Conservation (phyloP, 2,113 vertebrate genomes). For the Excalfactoria chinensis region DNA sequence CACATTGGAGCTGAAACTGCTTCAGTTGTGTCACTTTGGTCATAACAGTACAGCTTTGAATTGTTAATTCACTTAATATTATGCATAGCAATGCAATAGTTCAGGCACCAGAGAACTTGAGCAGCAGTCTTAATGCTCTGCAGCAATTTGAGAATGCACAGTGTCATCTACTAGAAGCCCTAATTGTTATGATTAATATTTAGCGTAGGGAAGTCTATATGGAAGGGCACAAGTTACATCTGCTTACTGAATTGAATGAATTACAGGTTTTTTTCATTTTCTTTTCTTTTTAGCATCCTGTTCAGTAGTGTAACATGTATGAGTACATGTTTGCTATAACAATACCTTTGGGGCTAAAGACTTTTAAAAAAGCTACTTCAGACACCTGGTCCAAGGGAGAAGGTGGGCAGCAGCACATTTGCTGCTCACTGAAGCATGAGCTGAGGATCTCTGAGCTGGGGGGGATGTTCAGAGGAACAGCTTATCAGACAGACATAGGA, state of each 20-base stretch:
- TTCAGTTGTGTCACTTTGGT: conserved; percentile 3
- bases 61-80: conserved; percentile 25
- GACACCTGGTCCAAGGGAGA: background rate
- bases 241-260: background rate
- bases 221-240: conserved; percentile 33
- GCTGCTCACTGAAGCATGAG: background rate
- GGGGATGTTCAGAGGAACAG: background rate
- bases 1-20: background rate
- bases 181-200: conserved; percentile 57
- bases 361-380: background rate
- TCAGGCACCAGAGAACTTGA: background rate
- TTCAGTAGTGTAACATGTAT: background rate
- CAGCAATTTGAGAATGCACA: background rate
- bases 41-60: background rate
- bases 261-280: conserved; percentile 35
- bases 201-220: background rate
- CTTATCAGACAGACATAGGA: background rate
- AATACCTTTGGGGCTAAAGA: background rate
- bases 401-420: background rate
- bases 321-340: background rate
- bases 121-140: background rate
- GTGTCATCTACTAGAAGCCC: background rate
- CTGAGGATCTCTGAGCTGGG: background rate
- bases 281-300: conserved; percentile 17
- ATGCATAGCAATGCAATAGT: background rate